phyloP scores from a whole-genome alignment of 2,888 invertebrate genomes.

The Eristalis arbustorum region DNA sequence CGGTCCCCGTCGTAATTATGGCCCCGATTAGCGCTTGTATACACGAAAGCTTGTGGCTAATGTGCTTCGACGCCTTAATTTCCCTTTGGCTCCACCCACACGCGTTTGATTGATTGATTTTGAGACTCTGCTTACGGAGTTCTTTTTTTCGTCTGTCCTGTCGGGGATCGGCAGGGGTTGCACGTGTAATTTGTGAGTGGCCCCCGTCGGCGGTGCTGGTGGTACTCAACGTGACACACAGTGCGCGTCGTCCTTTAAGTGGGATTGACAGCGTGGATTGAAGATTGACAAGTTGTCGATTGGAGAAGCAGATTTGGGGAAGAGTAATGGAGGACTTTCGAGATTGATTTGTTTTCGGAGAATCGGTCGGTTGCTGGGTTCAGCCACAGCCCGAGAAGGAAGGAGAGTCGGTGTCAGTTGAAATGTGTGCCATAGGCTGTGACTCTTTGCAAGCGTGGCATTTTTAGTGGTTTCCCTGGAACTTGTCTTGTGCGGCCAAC shows the following conservation, averaged over 20 bases:
- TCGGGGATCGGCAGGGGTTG: neutral
- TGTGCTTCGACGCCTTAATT: conserved; percentile 36
- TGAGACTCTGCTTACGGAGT: neutral
- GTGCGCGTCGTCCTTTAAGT: neutral
- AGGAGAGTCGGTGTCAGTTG: too few relatives aligned
- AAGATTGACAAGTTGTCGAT: neutral
- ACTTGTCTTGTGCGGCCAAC: too few relatives aligned
- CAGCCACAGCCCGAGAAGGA: too few relatives aligned
- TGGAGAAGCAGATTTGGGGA: neutral
- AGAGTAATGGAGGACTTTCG: too few relatives aligned
- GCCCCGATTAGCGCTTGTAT: conserved; percentile 39
- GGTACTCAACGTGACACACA: neutral
- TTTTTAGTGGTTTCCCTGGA: too few relatives aligned
- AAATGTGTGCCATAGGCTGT: too few relatives aligned
- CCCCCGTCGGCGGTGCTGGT: neutral
- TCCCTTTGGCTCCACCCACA: neutral
- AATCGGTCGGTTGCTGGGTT: too few relatives aligned
- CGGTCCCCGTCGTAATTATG: conserved; percentile 8
- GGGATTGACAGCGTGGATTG: neutral
- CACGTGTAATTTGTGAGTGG: neutral
- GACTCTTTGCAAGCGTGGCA: too few relatives aligned
- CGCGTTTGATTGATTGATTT: conserved; percentile 30
- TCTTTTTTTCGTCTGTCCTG: neutral
- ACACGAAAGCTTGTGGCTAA: conserved; percentile 37
- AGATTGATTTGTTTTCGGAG: too few relatives aligned